Evolutionary conservation across 1,140 invertebrate species (phyloP), one percentile per base, ranked within the genome.

Genomic region (Zaprionus kolodkinae): DNA sequence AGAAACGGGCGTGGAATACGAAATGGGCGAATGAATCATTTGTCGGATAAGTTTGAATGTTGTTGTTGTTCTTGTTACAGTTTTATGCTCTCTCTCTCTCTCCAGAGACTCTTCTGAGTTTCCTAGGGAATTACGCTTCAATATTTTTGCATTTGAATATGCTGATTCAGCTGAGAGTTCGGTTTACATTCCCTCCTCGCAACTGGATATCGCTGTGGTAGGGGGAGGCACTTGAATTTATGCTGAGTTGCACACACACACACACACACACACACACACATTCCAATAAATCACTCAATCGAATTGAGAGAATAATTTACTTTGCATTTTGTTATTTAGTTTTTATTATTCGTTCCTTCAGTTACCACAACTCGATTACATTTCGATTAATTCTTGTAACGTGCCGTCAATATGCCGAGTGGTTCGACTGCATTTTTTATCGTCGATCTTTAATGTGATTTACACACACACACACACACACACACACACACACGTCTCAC

Each of bases 351-450:
- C 27, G 27, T 30, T 30, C 27, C 27, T 30, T 3, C 27, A 30
- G 27, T 30, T 30, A 6, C 27, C 6, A 6, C n/a, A 15, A 45
- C 45, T 40, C 38, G 38, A 11, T n/a, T 12, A 11, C 57, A 33
- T 50, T 57, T 54, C n/a, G 38, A 27, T 50, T 35, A 35, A 55
- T 79, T 21, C 38, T 43, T 15, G 54, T 38, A 27, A 54, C 27
- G 54, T 48, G 52, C 50, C 59, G 57, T 69, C 78, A 64, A 77
- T 74, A 64, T 60, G 27, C 40, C 61, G 74, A 81, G 56, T 81
- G 61, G 70, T 54, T 73, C 59, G 70, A 81, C 79, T 15, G 30
- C 79, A 81, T 82, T 82, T 82, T 81, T 77, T 64, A 61, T 78
- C 73, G 61, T 55, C 40, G 75, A 70, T 63, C 75, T 78, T 43